Evolutionary conservation across 2,888 invertebrate genomes (phyloP).

Genomic region (Acleris laterana): DNA sequence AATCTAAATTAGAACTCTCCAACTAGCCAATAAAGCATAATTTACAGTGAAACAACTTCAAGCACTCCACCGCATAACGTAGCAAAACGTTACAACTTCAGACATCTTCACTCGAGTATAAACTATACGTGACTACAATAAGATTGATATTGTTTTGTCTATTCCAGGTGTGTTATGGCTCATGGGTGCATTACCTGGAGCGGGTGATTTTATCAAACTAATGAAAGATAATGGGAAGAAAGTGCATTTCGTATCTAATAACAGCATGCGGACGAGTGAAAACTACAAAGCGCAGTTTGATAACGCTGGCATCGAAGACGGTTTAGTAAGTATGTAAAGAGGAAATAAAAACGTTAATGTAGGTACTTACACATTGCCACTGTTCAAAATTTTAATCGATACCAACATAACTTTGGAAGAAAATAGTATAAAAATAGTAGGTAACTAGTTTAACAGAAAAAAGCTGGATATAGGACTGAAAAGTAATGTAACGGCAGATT

Average conservation of each 20-base stretch:
- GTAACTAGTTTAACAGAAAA: too few species aligned
- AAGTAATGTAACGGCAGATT: too few species aligned
- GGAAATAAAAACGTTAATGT: too few species aligned
- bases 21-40: too few species aligned
- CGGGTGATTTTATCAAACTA: conserved; percentile 69
- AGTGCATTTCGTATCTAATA: conserved; percentile 80
- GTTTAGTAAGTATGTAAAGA: conserved; percentile 60
- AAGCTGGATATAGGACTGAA: too few species aligned
- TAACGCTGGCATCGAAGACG: conserved; percentile 62
- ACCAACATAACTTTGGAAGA: too few species aligned
- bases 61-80: too few species aligned
- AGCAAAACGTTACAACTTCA: background rate
- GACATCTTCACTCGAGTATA: background rate
- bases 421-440: too few species aligned
- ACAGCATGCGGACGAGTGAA: conserved; percentile 66
- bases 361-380: too few species aligned
- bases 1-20: too few species aligned
- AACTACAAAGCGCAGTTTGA: conserved; percentile 60
- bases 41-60: too few species aligned
- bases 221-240: conserved; percentile 78
- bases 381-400: too few species aligned
- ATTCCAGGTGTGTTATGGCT: conserved; percentile 82
- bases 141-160: background rate
- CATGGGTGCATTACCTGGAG: conserved; percentile 62
- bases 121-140: background rate